Conservation (phyloP, 30 jellyfish, hydroid and myxozoan species). For the Mastigias papua region DNA sequence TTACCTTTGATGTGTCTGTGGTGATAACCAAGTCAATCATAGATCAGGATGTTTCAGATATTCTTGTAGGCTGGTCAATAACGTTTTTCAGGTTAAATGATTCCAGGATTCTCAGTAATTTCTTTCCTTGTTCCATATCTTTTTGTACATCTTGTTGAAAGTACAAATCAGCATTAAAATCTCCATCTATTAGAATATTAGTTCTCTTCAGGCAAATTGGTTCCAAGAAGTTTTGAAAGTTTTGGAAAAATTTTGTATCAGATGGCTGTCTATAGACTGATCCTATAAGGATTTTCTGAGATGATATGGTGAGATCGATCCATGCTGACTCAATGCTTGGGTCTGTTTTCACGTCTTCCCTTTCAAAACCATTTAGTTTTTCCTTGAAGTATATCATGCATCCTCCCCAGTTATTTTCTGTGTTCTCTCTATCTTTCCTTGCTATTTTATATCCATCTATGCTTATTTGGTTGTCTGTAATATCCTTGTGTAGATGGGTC, state of each 20-base stretch:
- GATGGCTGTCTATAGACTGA: constrained; percentile 58
- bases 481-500: constrained; percentile 44
- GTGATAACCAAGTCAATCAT: constrained; percentile 51
- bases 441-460: constrained; percentile 19
- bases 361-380: constrained; percentile 41
- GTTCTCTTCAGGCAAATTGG: constrained; percentile 66
- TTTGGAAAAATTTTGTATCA: constrained; percentile 30
- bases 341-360: constrained; percentile 33
- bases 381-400: constrained; percentile 44
- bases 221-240: constrained; percentile 50
- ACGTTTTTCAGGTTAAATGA: constrained; percentile 63
- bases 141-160: constrained; percentile 44
- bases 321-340: constrained; percentile 34
- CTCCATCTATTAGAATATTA: constrained; percentile 36
- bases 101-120: constrained; percentile 49
- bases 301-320: constrained; percentile 20
- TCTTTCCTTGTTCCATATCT: constrained; percentile 37
- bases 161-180: constrained; percentile 62
- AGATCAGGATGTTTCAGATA: constrained; percentile 57
- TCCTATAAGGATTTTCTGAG: constrained; percentile 40
- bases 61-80: constrained; percentile 58
- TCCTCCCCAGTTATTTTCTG: constrained; percentile 66
- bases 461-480: constrained; percentile 23
- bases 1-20: constrained; percentile 56
- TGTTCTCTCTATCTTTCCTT: constrained; percentile 39